Evolutionary conservation across 2,113 vertebrate species (phyloP).

Genomic region (Sprattus sprattus): DNA sequence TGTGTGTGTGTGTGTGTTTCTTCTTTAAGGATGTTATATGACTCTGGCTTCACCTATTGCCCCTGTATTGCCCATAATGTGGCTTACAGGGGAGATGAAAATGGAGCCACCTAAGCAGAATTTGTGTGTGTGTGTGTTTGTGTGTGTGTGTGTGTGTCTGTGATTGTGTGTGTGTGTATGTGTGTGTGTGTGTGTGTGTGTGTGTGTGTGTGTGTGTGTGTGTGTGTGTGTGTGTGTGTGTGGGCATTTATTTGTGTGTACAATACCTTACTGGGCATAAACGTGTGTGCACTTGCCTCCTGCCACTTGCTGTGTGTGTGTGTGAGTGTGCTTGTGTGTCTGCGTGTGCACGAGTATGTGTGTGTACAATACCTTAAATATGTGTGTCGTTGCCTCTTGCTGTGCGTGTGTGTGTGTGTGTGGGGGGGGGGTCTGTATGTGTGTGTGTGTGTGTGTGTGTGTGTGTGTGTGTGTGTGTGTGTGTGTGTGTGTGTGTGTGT

Average conservation of each 20-base stretch:
- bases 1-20: constrained; percentile 21
- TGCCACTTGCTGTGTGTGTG: neutral
- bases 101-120: constrained; percentile 45
- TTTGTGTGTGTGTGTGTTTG: constrained; percentile 5
- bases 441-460: neutral
- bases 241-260: neutral
- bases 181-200: neutral
- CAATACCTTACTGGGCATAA: no score
- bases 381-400: neutral
- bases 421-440: no score
- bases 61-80: neutral
- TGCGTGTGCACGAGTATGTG: neutral
- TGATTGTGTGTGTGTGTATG: neutral
- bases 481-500: neutral
- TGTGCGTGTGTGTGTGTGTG: neutral
- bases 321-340: neutral
- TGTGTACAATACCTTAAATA: neutral
- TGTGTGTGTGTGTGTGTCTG: constrained; percentile 15
- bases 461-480: neutral
- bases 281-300: neutral
- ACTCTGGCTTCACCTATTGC: constrained; percentile 35
- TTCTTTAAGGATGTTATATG: constrained; percentile 15
- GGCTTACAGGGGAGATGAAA: constrained; percentile 26
- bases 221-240: neutral
- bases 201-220: neutral